Conservation (phyloP, 1,140 invertebrate genomes). For the Maniola jurtina region DNA sequence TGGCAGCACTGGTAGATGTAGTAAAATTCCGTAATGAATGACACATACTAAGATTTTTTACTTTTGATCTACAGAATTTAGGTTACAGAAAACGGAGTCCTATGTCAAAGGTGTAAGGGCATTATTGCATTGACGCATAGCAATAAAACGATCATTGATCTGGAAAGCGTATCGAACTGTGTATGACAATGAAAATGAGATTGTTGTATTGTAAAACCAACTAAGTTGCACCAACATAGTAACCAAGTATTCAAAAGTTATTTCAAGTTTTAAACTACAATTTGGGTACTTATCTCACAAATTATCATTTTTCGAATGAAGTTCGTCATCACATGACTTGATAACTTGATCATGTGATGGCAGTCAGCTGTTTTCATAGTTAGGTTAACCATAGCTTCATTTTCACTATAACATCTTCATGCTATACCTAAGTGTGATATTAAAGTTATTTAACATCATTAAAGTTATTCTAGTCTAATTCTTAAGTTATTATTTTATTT, state of each 20-base stretch:
- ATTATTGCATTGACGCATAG: background rate
- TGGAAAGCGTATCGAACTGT: constrained; percentile 1
- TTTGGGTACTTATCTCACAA: background rate
- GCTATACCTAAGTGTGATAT: no score
- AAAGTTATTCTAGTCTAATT: no score
- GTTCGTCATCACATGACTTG: constrained; percentile 50
- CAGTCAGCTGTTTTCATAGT: constrained; percentile 13
- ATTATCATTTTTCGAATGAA: background rate
- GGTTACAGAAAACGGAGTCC: background rate
- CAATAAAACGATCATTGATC: background rate
- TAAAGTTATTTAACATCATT: no score
- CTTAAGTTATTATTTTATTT: no score
- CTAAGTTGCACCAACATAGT: background rate
- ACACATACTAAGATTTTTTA: constrained; percentile 15
- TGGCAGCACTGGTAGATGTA: constrained; percentile 48
- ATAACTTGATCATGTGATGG: constrained; percentile 57
- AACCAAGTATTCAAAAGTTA: background rate
- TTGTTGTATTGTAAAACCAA: background rate
- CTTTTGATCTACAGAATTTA: background rate
- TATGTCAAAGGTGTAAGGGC: background rate
- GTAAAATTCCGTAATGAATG: constrained; percentile 32
- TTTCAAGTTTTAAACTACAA: no score
- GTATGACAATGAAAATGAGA: background rate
- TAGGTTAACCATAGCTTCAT: background rate
- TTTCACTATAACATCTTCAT: no score